Conservation (phyloP, 2,888 invertebrate genomes). For the Cataglyphis albicans region DNA sequence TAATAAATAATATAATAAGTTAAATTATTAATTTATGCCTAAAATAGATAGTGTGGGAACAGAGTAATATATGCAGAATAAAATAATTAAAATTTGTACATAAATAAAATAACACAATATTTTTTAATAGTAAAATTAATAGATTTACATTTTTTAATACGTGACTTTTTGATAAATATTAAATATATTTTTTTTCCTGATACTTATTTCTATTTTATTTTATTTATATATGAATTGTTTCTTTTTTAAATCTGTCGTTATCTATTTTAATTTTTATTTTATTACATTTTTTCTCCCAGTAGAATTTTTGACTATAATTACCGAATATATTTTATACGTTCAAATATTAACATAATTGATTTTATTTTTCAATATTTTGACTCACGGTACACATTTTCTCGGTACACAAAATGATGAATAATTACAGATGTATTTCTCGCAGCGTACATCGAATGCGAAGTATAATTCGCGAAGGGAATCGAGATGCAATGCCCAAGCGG, state of each 20-base stretch:
- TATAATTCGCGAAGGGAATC: constrained; percentile 34
- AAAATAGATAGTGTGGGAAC: background rate
- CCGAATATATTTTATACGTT: background rate
- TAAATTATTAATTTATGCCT: background rate
- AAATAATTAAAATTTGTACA: background rate
- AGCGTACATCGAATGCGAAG: constrained; percentile 3
- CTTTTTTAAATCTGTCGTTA: background rate
- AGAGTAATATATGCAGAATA: background rate
- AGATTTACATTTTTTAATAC: background rate
- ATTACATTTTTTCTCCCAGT: background rate
- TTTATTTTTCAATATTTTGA: background rate
- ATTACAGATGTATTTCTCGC: constrained; percentile 34
- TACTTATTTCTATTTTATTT: background rate
- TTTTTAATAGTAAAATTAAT: background rate
- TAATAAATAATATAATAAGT: background rate
- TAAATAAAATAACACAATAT: background rate
- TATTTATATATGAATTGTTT: background rate
- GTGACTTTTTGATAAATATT: background rate
- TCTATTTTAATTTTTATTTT: background rate
- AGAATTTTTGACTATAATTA: background rate
- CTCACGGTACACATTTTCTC: background rate
- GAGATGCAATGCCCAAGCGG: constrained; percentile 36
- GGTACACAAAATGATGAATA: constrained; percentile 7
- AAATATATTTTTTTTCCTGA: background rate
- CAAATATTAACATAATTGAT: background rate